phyloP scores from a whole-genome alignment of 92 coral and sea anemone genomes.

The Parazoanthus darwini region DNA sequence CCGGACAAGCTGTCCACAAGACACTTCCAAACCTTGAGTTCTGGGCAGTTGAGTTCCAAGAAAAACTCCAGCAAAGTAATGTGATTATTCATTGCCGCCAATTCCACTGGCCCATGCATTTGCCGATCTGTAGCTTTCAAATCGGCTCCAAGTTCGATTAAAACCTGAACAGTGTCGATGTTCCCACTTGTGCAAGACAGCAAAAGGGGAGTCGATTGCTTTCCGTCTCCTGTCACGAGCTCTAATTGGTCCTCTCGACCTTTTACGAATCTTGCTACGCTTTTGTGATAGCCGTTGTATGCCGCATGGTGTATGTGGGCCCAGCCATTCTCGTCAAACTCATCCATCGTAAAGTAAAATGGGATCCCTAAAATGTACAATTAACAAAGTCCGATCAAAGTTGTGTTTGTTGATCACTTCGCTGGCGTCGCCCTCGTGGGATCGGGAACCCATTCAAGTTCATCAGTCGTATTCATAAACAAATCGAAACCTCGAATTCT shows the following conservation, averaged over 20 bases:
- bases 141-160: slow-evolving; percentile 84
- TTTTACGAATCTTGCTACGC: slow-evolving; percentile 86
- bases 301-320: slow-evolving; percentile 99
- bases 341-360: slow-evolving; percentile 70
- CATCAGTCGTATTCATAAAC: not conserved
- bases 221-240: slow-evolving; percentile 86
- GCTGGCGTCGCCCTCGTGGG: not conserved
- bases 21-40: slow-evolving; percentile 75
- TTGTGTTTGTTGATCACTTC: slow-evolving; percentile 4
- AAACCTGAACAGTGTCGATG: slow-evolving; percentile 82
- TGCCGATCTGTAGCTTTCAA: slow-evolving; percentile 77
- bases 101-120: slow-evolving; percentile 73
- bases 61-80: slow-evolving; percentile 74
- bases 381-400: slow-evolving; percentile 11
- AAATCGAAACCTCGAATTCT: not conserved
- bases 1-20: slow-evolving; percentile 67
- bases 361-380: not conserved
- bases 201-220: slow-evolving; percentile 79
- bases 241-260: slow-evolving; percentile 89
- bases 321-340: slow-evolving; percentile 98
- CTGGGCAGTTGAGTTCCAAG: slow-evolving; percentile 67
- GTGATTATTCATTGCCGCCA: slow-evolving; percentile 78
- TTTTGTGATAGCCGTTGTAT: slow-evolving; percentile 90
- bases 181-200: slow-evolving; percentile 89
- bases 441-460: slow-evolving; percentile 6